Evolutionary conservation across 2,113 vertebrate species (phyloP).

Genomic region (Otus sunia): DNA sequence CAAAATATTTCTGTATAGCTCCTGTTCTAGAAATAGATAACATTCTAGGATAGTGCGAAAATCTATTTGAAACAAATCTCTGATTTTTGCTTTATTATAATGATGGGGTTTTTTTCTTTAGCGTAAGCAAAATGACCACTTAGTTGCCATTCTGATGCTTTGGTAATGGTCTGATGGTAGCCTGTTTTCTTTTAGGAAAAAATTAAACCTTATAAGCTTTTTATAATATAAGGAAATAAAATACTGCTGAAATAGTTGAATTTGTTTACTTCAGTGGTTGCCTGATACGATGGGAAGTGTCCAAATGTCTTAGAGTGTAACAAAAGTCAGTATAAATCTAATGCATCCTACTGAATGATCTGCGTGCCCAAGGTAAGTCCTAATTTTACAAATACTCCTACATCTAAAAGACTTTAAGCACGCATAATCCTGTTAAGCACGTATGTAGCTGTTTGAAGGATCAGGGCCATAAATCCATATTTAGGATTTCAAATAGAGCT

Average conservation of each 20-base stretch:
- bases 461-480: slow-evolving; percentile 45
- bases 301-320: background rate
- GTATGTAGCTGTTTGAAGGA: slow-evolving; percentile 12
- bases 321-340: background rate
- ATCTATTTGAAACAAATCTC: background rate
- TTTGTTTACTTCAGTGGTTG: background rate
- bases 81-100: background rate
- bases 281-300: background rate
- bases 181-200: background rate
- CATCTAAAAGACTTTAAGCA: slow-evolving; percentile 16
- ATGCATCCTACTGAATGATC: background rate
- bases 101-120: background rate
- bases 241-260: background rate
- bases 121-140: background rate
- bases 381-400: slow-evolving; percentile 20
- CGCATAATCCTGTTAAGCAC: background rate
- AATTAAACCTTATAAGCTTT: background rate
- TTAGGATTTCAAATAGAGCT: slow-evolving; percentile 10
- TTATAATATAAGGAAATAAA: background rate
- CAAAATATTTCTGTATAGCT: background rate
- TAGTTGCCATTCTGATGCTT: background rate
- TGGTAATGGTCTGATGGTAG: background rate
- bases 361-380: background rate
- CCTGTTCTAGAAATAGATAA: background rate
- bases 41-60: background rate